A percentile compares a stretch with the other conserved stretches of the same genome.
phyloP scores from a whole-genome alignment of 2,113 vertebrate genomes.

The Mixornis gularis region DNA sequence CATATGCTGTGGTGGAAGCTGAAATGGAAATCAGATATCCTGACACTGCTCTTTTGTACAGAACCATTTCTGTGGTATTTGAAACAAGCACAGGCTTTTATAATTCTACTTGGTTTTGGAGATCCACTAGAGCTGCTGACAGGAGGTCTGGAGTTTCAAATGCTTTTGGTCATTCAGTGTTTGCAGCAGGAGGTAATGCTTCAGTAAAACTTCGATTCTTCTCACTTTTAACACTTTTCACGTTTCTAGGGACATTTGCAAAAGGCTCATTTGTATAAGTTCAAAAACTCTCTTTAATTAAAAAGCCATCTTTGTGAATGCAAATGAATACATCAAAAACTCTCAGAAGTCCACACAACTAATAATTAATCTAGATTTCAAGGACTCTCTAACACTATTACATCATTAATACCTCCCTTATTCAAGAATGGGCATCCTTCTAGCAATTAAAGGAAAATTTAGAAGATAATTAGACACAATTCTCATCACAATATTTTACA shows the following conservation, averaged over 20 bases:
- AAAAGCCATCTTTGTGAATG: slow-evolving; percentile 55
- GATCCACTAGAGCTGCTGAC: neutral
- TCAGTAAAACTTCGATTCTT: neutral
- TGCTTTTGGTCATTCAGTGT: neutral
- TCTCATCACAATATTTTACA: slow-evolving; percentile 68
- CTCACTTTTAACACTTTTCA: slow-evolving; percentile 47
- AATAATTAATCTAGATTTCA: slow-evolving; percentile 65
- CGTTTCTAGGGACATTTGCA: slow-evolving; percentile 14
- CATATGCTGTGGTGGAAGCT: neutral
- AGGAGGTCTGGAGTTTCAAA: neutral
- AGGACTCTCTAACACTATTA: slow-evolving; percentile 51
- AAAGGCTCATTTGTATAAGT: slow-evolving; percentile 40
- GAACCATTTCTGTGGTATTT: neutral
- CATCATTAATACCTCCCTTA: slow-evolving; percentile 59
- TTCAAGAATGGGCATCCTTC: slow-evolving; percentile 56
- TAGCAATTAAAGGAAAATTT: slow-evolving; percentile 66
- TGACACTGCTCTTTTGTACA: neutral
- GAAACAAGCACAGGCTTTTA: neutral
- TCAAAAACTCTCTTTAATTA: slow-evolving; percentile 56
- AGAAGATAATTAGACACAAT: slow-evolving; percentile 71
- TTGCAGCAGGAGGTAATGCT: neutral
- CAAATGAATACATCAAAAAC: slow-evolving; percentile 63
- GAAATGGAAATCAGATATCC: neutral
- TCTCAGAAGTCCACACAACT: slow-evolving; percentile 58
- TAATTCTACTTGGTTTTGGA: neutral